Evolutionary conservation across 2,888 invertebrate species (phyloP).

Genomic region (Anaspis maculata): DNA sequence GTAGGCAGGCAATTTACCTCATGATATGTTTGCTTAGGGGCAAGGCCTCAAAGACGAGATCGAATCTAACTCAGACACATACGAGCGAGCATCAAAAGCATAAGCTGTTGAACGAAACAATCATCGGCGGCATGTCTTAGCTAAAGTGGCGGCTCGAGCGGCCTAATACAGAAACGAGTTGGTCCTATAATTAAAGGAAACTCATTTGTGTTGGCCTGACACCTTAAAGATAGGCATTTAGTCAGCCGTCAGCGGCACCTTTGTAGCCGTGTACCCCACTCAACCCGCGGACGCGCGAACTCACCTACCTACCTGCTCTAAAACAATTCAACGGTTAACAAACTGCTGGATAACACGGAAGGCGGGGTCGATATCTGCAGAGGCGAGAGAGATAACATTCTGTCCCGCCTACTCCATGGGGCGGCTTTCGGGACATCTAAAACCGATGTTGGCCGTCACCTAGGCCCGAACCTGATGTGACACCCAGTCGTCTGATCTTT

Average conservation of each 20-base stretch:
- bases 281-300: conserved; percentile 45
- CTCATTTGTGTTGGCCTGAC: conserved; percentile 45
- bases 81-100: not conserved
- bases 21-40: conserved; percentile 45
- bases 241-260: conserved; percentile 45
- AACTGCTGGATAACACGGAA: conserved; percentile 38
- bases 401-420: conserved; percentile 29
- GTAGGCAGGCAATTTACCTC: conserved; percentile 44
- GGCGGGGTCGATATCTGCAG: conserved; percentile 37
- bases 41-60: conserved; percentile 35
- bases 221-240: conserved; percentile 46
- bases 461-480: not conserved
- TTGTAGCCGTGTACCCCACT: conserved; percentile 37
- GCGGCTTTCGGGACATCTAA: conserved; percentile 26
- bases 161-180: conserved; percentile 40
- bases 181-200: conserved; percentile 45
- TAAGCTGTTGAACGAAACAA: not conserved
- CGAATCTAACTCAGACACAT: conserved; percentile 13
- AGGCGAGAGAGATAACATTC: conserved; percentile 34
- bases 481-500: too few species aligned
- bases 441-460: conserved; percentile 20
- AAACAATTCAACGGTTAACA: conserved; percentile 42
- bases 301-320: conserved; percentile 42
- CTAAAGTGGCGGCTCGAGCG: conserved; percentile 27
- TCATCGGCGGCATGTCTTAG: conserved; percentile 7